Conservation (phyloP, 1,140 invertebrate species). For the Ylistrum balloti region DNA sequence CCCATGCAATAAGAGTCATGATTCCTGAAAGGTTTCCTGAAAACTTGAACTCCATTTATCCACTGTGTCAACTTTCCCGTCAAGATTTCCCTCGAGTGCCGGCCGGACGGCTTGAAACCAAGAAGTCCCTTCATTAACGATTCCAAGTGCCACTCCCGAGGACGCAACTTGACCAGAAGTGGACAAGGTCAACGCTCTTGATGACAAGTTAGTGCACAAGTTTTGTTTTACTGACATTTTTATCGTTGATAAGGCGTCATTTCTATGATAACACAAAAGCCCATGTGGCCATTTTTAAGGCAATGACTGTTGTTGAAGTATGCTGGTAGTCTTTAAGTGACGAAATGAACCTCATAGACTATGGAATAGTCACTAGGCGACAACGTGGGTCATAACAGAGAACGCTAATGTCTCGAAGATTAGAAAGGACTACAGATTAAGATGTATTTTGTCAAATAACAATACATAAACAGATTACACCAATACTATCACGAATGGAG, state of each 20-base stretch:
- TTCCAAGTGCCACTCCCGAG: neutral
- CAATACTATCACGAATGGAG: no score
- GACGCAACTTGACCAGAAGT: neutral
- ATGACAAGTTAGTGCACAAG: neutral
- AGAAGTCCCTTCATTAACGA: neutral
- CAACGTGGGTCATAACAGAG: neutral
- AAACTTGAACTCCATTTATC: neutral
- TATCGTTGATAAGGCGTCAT: neutral
- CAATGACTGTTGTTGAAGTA: neutral
- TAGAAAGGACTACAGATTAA: no score
- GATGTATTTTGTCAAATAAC: no score
- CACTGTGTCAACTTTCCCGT: neutral
- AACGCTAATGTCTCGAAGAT: no score
- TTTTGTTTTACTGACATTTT: neutral
- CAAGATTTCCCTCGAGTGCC: conserved; percentile 19
- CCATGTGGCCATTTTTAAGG: neutral
- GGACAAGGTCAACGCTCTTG: neutral
- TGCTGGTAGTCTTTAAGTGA: neutral
- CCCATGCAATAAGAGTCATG: neutral
- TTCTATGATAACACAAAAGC: neutral
- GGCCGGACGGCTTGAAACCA: neutral
- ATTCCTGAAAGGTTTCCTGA: neutral
- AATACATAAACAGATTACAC: no score
- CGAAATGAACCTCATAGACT: neutral
- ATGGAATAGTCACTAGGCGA: neutral